Evolutionary conservation across 1,140 invertebrate species (phyloP), one percentile per base, ranked within the genome.

Genomic region (Agrypnia vestita): DNA sequence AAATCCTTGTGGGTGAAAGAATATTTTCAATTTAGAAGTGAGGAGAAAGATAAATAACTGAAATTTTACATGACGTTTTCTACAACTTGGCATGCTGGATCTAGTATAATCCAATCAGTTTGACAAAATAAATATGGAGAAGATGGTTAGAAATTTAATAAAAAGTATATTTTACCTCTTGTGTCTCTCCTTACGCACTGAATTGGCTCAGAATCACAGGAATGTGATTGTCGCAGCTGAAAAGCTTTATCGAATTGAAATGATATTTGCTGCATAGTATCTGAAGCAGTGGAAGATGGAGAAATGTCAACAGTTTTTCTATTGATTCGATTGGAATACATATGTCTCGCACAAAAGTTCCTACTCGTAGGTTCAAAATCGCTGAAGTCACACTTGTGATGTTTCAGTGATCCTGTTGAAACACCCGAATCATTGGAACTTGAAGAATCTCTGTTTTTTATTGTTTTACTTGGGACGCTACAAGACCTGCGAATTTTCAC

Each of bases 401-500:
- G 92, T 81, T 92, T 93, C 19, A 93, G 85, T 0, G 92, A 92
- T 3, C 91, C 91, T 0, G 91, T 91, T 0, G 92, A 93, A 0
- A 95, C 93, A 0, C 94, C 94, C 0, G 93, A 94, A 86, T 95
- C 94, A 83, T 94, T 94, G 55, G 93, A 94, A 84, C 93, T 94
- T 10, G 93, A 93, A 0, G 94, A 94, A 84, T 94, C 94, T 47
- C 94, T 86, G 82, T 95, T 94, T 71, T 93, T 91, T 9, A 89
- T 89, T 46, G 92, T 86, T 84, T 93, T 93, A 59, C 92, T 94
- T 35, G 94, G 93, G 6, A 94, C 93, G 53, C 93, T 95, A 0
- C 94, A 95, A 0, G 95, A 96, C 76, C 95, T 87, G 51, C 94
- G 89, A 17, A 94, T 93, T 84, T 93, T 93, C 0, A 94, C 93